Evolutionary conservation across 2,113 vertebrate species (phyloP), one percentile per base, ranked within the genome.

Genomic region (Galeopterus variegatus): DNA sequence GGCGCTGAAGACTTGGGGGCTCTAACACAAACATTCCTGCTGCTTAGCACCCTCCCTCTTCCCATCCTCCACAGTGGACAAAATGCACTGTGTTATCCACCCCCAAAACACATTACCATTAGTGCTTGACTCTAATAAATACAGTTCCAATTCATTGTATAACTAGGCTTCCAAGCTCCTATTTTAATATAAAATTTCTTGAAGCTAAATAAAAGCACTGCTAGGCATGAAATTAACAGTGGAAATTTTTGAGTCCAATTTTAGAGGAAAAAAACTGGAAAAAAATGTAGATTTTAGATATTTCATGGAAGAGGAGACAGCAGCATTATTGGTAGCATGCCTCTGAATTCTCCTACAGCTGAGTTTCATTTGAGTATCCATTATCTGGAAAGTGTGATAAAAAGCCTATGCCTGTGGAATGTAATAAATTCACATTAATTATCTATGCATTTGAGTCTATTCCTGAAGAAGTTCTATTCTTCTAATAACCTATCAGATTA

Each of bases 391-490:
- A 45, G 54, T 54, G 50, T 58, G 65, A 36, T 50, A 77, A n/a
- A 8, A 84, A 45, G 28, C 28, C 19, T 60, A 54, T n/a, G 69
- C 8, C 60, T 69, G 52, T 89, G 50, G 50, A 76, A 90, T 79
- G 70, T 28, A 52, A 92, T 31, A 84, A 19, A 69, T 73, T 76
- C 79, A 83, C 13, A 26, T 36, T 80, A 52, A 93, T 86, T 87
- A 54, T n/a, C 50, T 96, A 56, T 58, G 50, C 9, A 54, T 69
- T 95, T 87, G 77, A 62, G 23, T 83, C 79, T n/a, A 36, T 94
- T 62, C 58, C n/a, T 88, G 36, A 85, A 93, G 70, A 96, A 96
- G 56, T 69, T 88, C n/a, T 52, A 24, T 69, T 91, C 73, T 93
- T 85, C 70, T 92, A 69, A 84, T 60, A 92, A 36, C 4, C 69